phyloP scores from a whole-genome alignment of 1,140 invertebrate species.

The Ladona fulva region DNA sequence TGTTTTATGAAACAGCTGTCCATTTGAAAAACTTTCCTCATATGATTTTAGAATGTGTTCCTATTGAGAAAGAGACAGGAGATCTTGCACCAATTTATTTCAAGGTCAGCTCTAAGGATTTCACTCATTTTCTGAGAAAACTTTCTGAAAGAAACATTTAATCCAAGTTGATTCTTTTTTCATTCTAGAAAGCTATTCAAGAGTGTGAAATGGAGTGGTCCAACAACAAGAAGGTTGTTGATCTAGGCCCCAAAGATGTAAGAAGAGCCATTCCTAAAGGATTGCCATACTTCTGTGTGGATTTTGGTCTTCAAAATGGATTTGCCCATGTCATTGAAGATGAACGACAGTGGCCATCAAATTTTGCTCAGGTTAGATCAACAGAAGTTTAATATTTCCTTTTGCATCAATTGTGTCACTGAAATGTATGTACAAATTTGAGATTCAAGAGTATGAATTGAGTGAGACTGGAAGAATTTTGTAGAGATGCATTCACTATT shows the following conservation, averaged over 20 bases:
- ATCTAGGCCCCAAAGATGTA: slow-evolving; percentile 63
- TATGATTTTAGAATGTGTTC: slow-evolving; percentile 81
- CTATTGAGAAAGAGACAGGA: slow-evolving; percentile 69
- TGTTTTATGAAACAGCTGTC: slow-evolving; percentile 86
- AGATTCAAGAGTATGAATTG: too few species aligned
- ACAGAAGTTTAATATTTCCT: background rate
- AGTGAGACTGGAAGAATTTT: too few species aligned
- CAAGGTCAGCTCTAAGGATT: slow-evolving; percentile 46
- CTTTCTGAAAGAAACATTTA: background rate
- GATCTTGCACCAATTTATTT: slow-evolving; percentile 90
- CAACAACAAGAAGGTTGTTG: slow-evolving; percentile 90
- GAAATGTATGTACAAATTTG: too few species aligned
- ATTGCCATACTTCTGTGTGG: slow-evolving; percentile 86
- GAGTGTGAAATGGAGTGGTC: slow-evolving; percentile 94
- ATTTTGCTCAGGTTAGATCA: slow-evolving; percentile 75
- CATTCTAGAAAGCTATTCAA: slow-evolving; percentile 74
- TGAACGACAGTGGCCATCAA: slow-evolving; percentile 71
- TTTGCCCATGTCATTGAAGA: slow-evolving; percentile 97
- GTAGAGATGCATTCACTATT: too few species aligned
- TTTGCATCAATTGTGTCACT: too few species aligned
- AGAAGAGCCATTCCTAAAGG: slow-evolving; percentile 81
- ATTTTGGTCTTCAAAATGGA: slow-evolving; percentile 82
- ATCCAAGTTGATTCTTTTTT: too few species aligned
- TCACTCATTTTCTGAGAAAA: background rate
- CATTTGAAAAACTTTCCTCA: slow-evolving; percentile 69